These are phyloP conservation scores for Cervus canadensis DNA, from an alignment of 2,113 vertebrate genomes.

Conservation along the genomic window DNA sequence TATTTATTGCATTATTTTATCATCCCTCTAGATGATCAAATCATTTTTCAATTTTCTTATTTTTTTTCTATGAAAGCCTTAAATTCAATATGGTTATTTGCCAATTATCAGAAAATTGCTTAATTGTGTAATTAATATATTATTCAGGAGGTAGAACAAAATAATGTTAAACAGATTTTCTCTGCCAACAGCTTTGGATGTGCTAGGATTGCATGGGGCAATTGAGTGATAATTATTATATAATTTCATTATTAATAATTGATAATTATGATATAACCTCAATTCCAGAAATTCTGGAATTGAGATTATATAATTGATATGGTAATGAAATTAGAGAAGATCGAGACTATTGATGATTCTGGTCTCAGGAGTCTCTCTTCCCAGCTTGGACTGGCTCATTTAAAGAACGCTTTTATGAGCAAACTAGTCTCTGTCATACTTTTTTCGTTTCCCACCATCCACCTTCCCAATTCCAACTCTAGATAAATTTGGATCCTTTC, in stretches of 20 bases:
- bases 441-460: background rate
- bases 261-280: background rate
- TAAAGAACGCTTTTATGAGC: background rate
- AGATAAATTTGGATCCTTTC: background rate
- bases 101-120: background rate
- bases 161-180: background rate
- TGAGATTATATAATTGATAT: background rate
- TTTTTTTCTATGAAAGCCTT: background rate
- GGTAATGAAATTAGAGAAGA: background rate
- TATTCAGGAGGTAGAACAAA: background rate
- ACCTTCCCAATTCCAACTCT: background rate
- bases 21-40: background rate
- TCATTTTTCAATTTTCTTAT: background rate
- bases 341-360: background rate
- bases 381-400: background rate
- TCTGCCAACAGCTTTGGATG: background rate
- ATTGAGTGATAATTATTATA: background rate
- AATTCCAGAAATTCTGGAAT: background rate
- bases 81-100: background rate
- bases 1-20: background rate
- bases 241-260: background rate
- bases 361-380: background rate
- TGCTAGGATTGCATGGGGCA: background rate
- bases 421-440: background rate
- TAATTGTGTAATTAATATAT: background rate